Evolutionary conservation across 1,140 invertebrate species (phyloP).

Genomic region (Drosophila azteca): DNA sequence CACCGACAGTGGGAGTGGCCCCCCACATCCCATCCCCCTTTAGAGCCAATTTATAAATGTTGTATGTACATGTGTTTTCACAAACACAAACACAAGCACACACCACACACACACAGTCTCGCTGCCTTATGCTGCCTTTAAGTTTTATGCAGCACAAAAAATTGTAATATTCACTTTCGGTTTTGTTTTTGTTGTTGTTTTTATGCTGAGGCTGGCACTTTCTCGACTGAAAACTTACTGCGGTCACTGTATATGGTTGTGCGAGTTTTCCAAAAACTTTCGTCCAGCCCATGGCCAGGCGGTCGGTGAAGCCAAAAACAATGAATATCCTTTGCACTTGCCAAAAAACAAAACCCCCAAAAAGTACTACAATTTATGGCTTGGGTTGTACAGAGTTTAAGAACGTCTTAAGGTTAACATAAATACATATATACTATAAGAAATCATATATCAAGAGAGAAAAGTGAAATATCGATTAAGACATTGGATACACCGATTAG

Average conservation of each 20-base stretch:
- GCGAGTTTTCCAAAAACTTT: constrained; percentile 42
- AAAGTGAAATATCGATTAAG: too few relatives aligned
- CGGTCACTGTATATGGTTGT: constrained; percentile 39
- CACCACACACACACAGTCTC: constrained; percentile 6
- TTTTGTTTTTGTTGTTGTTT: too few relatives aligned
- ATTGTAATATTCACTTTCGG: constrained; percentile 74
- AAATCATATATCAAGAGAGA: too few relatives aligned
- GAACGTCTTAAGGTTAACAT: too few relatives aligned
- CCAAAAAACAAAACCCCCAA: too few relatives aligned
- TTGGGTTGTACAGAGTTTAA: too few relatives aligned
- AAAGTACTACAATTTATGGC: too few relatives aligned
- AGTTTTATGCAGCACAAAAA: constrained; percentile 60
- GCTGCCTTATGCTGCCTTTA: constrained; percentile 31
- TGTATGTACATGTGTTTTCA: constrained; percentile 69
- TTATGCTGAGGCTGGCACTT: constrained; percentile 68
- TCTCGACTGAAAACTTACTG: constrained; percentile 62
- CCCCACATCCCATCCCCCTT: constrained; percentile 47
- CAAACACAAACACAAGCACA: constrained; percentile 3
- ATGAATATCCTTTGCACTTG: not conserved
- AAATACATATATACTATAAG: too few relatives aligned
- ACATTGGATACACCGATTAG: too few relatives aligned
- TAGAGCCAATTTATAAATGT: constrained; percentile 58
- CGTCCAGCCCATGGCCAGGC: constrained; percentile 45
- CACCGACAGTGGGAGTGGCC: constrained; percentile 38
- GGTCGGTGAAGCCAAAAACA: not conserved